Percentiles rank a stretch among this genome's conserved stretches.
phyloP scores from a whole-genome alignment of 64 coral and sea anemone genomes.

The Catalaphyllia jardinei region DNA sequence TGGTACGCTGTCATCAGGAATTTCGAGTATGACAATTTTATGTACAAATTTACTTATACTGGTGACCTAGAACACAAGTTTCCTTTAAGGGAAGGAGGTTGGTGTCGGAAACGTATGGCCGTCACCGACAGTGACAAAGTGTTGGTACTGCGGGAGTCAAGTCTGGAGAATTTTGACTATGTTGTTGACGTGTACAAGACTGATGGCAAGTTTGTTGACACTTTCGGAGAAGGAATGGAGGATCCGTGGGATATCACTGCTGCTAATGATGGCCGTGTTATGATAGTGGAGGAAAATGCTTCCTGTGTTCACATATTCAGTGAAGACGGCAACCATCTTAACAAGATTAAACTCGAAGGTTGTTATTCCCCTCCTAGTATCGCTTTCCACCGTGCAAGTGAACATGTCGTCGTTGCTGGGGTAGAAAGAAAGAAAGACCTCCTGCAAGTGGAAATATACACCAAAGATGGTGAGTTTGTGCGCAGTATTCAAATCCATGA shows the following conservation, averaged over 20 bases:
- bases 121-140: conserved; percentile 28
- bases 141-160: background rate
- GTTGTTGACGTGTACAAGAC: background rate
- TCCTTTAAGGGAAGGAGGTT: background rate
- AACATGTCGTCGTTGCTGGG: conserved; percentile 33
- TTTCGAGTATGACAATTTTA: background rate
- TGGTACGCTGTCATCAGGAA: too few species aligned
- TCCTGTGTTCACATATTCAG: conserved; percentile 35
- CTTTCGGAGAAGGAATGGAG: conserved; percentile 11
- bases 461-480: conserved; percentile 19
- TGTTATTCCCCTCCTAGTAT: background rate
- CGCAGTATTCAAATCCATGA: background rate
- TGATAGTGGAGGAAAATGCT: conserved; percentile 1
- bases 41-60: background rate
- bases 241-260: background rate
- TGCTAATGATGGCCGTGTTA: conserved; percentile 14
- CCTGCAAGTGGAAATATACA: background rate
- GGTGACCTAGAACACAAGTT: conserved; percentile 7
- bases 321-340: background rate
- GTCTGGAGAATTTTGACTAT: background rate
- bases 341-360: background rate
- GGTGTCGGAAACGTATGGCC: background rate
- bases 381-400: conserved; percentile 4
- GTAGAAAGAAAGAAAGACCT: background rate
- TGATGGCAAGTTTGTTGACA: conserved; percentile 12